phyloP scores from a whole-genome alignment of 2,888 invertebrate species.

The Homarus gammarus region DNA sequence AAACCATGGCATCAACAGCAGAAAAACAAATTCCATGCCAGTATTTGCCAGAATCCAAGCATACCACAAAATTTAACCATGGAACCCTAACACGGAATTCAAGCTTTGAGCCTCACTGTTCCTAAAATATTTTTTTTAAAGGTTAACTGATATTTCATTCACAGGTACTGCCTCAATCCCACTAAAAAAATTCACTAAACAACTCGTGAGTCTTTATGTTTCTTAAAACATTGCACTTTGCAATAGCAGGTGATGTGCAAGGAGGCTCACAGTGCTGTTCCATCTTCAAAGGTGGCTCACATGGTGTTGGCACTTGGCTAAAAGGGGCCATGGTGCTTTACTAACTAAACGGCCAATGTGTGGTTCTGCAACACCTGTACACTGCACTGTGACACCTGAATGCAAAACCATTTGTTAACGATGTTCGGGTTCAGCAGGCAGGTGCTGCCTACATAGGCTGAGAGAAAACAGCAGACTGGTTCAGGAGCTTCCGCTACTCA shows the following conservation, averaged over 20 bases:
- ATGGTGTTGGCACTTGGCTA: conserved; percentile 51
- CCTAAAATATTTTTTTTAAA: conserved; percentile 23
- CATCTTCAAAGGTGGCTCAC: conserved; percentile 44
- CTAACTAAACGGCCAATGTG: conserved; percentile 32
- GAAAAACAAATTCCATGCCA: conserved; percentile 29
- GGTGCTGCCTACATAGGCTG: conserved; percentile 55
- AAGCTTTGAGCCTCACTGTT: conserved; percentile 60
- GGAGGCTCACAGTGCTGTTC: conserved; percentile 49
- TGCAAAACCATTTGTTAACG: conserved; percentile 37
- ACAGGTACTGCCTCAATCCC: conserved; percentile 59
- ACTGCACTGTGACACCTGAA: conserved; percentile 40
- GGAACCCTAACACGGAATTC: conserved; percentile 48
- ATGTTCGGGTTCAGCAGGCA: conserved; percentile 38
- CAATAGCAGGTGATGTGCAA: conserved; percentile 47
- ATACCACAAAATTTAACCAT: conserved; percentile 43
- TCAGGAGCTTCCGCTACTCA: conserved; percentile 64
- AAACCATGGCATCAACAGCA: conserved; percentile 54
- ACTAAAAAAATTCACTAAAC: conserved; percentile 60
- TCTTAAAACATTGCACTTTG: conserved; percentile 51
- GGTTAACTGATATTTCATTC: conserved; percentile 39
- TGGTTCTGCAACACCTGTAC: conserved; percentile 39
- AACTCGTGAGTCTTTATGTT: conserved; percentile 32
- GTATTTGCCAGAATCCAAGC: conserved; percentile 42
- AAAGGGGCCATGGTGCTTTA: conserved; percentile 29
- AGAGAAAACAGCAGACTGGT: conserved; percentile 44